Evolutionary conservation across 1,140 invertebrate species (phyloP), one percentile per base, ranked within the genome.

Genomic region (Campoletis sonorensis): DNA sequence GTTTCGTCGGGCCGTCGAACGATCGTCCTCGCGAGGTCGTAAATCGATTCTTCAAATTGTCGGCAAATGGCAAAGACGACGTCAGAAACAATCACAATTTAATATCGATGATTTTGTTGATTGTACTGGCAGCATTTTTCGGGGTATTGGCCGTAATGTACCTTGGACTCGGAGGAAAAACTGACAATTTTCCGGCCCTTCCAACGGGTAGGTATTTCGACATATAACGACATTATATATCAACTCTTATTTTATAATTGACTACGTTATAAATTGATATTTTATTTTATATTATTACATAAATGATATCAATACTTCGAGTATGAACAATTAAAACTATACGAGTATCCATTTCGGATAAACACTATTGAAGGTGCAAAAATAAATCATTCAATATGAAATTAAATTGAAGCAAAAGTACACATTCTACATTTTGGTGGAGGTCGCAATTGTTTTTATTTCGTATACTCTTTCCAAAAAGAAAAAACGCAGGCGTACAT

Each of bases 131-230:
- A 78, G 88, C 94, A 85, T 95, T 95, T 92, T 95, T 96, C 90
- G 91, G 94, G 86, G 88, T 93, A 82, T 90, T 95, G 87, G 94
- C 94, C 76, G 92, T 95, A 84, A 92, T 94, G 90, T 95, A 95
- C 89, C 92, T 95, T 88, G 94, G 94, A 84, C 90, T 92, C 72
- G 88, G 91, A 84, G 88, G 89, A 75, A 92, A 92, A 86, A 81
- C 85, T 18, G 91, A 92, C 2, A 86, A 80, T 15, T 87, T 90
- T 80, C 89, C 91, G 76, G 86, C 90, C 18, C 85, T 91, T 79
- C 83, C 90, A 84, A 82, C 87, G 87, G 91, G 91, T 92, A 92
- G 87, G 91, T 92, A 91, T 89, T 85, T 82, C 81, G 84, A 86
- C 75, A 64, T 73, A 75, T 83, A 77, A 70, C 54, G 75, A 27